Conservation (phyloP, 2,113 vertebrate genomes). For the Crotalus horridus region DNA sequence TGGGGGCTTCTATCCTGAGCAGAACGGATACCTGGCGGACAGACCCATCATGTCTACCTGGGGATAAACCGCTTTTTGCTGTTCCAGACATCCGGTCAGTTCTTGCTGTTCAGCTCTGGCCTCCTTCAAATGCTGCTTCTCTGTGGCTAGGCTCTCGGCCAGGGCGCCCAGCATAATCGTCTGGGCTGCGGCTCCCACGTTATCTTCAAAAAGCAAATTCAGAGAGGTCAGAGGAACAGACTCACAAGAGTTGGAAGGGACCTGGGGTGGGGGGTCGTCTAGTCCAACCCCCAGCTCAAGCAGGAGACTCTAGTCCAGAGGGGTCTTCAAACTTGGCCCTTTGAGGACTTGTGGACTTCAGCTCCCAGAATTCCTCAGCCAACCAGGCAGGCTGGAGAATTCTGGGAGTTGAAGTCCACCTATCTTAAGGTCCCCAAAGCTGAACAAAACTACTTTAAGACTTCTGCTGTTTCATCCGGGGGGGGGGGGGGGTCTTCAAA, state of each 20-base stretch:
- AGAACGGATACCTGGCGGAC: neutral
- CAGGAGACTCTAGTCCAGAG: too few relatives aligned
- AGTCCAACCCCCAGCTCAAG: neutral
- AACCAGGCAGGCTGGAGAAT: too few relatives aligned
- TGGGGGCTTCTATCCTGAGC: neutral
- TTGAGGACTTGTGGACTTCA: too few relatives aligned
- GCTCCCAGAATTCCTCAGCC: too few relatives aligned
- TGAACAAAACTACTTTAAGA: too few relatives aligned
- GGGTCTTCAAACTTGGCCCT: too few relatives aligned
- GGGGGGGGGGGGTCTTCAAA: too few relatives aligned
- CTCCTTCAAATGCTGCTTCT: slow-evolving; percentile 70
- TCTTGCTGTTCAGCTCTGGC: slow-evolving; percentile 66
- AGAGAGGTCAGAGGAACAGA: neutral
- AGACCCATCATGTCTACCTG: slow-evolving; percentile 42
- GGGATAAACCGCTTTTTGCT: slow-evolving; percentile 65
- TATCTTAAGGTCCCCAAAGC: too few relatives aligned
- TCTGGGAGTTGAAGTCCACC: too few relatives aligned
- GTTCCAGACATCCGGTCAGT: slow-evolving; percentile 68
- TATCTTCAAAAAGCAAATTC: slow-evolving; percentile 60
- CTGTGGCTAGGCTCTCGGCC: slow-evolving; percentile 66
- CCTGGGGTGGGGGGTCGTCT: too few relatives aligned
- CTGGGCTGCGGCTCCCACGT: slow-evolving; percentile 72
- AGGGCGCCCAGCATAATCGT: slow-evolving; percentile 71
- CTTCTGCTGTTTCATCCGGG: too few relatives aligned
- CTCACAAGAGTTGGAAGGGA: neutral